phyloP scores from a whole-genome alignment of 2,113 vertebrate genomes.

The Pseudopodoces humilis region DNA sequence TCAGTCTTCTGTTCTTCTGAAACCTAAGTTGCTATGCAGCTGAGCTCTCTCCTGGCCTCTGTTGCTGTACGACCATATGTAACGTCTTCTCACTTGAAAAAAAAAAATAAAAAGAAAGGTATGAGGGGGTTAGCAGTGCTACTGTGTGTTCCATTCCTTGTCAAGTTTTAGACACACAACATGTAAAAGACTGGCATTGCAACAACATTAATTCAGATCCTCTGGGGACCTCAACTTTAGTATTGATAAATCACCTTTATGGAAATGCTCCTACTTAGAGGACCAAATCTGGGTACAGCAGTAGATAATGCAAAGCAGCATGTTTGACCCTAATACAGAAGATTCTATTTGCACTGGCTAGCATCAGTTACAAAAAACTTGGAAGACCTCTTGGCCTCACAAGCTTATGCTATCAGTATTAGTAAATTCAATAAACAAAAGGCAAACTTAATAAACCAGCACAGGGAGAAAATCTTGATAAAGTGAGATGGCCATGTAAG shows the following conservation, averaged over 20 bases:
- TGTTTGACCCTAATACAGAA: not conserved
- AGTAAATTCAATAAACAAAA: not conserved
- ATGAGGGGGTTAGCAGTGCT: not conserved
- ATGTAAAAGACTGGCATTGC: not conserved
- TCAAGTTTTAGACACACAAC: not conserved
- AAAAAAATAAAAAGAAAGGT: not conserved
- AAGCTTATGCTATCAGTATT: not conserved
- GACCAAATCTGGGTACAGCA: not conserved
- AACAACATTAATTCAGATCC: not conserved
- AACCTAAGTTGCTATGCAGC: not conserved
- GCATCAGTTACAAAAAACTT: not conserved
- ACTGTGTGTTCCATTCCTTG: not conserved
- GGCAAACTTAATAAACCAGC: not conserved
- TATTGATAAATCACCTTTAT: not conserved
- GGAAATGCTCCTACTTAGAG: not conserved
- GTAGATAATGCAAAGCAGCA: not conserved
- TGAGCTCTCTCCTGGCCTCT: not conserved
- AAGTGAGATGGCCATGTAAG: not conserved
- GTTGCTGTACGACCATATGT: not conserved
- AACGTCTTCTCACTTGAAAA: not conserved
- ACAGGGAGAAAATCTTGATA: not conserved
- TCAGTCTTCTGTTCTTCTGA: constrained; percentile 29
- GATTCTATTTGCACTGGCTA: not conserved
- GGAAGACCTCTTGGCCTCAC: not conserved
- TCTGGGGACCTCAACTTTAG: not conserved